phyloP scores from a whole-genome alignment of 2,113 vertebrate genomes.

The Ctenodactylus gundi region DNA sequence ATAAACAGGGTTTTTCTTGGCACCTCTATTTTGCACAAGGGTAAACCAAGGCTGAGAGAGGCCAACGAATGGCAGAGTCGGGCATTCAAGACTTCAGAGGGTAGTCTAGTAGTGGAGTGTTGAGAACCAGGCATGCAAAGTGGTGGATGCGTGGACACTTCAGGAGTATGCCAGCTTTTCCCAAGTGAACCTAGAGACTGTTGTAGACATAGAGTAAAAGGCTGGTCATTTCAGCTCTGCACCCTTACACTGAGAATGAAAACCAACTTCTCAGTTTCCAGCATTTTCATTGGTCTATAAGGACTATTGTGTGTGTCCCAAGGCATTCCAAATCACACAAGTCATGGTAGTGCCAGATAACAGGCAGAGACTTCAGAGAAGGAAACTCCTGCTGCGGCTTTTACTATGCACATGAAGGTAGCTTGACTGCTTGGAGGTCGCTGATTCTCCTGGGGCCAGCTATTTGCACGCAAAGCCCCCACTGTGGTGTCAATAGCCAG shows the following conservation, averaged over 20 bases:
- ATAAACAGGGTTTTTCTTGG: not conserved
- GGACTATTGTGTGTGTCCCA: slow-evolving; percentile 67
- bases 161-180: slow-evolving; percentile 42
- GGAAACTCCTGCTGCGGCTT: not conserved
- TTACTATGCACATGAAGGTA: not conserved
- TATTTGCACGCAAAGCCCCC: not conserved
- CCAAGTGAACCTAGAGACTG: slow-evolving; percentile 45
- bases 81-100: not conserved
- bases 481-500: fast-evolving
- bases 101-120: not conserved
- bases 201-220: slow-evolving; percentile 59
- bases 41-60: not conserved
- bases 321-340: slow-evolving; percentile 47
- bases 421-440: not conserved
- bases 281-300: slow-evolving; percentile 75
- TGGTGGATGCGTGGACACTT: slow-evolving; percentile 1
- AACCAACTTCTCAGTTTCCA: slow-evolving; percentile 43
- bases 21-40: not conserved
- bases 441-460: not conserved
- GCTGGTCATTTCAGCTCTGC: slow-evolving; percentile 62
- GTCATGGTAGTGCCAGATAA: not conserved
- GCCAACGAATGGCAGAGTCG: not conserved
- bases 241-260: slow-evolving; percentile 62
- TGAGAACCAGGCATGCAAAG: not conserved
- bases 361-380: not conserved